Evolutionary conservation across 1,140 invertebrate species (phyloP).

Genomic region (Metaphire vulgaris): DNA sequence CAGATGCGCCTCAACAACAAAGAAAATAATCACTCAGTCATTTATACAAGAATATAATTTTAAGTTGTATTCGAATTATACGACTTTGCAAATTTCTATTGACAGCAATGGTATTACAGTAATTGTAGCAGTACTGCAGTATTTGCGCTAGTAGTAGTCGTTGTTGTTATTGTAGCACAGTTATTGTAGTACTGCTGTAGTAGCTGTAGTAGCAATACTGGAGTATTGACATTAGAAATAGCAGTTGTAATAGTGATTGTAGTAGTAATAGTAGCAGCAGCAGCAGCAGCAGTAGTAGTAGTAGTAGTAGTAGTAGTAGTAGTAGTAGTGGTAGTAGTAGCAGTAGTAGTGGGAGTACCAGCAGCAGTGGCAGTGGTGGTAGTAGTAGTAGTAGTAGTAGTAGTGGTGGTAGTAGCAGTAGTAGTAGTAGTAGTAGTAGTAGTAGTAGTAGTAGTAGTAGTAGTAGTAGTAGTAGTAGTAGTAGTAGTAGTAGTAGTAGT

Average conservation of each 20-base stretch:
- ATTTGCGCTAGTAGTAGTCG: too few relatives aligned
- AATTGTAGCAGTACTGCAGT: too few relatives aligned
- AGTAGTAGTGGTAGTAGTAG: not conserved
- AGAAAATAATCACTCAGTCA: too few relatives aligned
- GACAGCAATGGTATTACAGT: too few relatives aligned
- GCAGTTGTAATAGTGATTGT: not conserved
- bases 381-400: slow-evolving; percentile 8
- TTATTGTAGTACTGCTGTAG: not conserved
- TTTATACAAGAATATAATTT: too few relatives aligned
- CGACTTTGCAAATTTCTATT: too few relatives aligned
- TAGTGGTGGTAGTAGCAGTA: not conserved
- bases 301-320: not conserved
- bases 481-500: slow-evolving; percentile 3
- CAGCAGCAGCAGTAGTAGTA: not conserved
- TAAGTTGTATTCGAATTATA: too few relatives aligned
- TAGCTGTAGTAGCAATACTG: not conserved
- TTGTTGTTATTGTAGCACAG: too few relatives aligned
- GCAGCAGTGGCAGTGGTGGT: not conserved
- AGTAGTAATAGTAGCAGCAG: not conserved
- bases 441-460: slow-evolving; percentile 7
- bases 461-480: slow-evolving; percentile 5
- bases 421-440: slow-evolving; percentile 1
- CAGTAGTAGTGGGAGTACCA: not conserved
- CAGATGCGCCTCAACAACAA: too few relatives aligned
- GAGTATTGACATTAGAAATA: not conserved